Base-by-base conservation (phyloP, 2,797 vertebrate genomes). In the Gallinago solitaria region DNA sequence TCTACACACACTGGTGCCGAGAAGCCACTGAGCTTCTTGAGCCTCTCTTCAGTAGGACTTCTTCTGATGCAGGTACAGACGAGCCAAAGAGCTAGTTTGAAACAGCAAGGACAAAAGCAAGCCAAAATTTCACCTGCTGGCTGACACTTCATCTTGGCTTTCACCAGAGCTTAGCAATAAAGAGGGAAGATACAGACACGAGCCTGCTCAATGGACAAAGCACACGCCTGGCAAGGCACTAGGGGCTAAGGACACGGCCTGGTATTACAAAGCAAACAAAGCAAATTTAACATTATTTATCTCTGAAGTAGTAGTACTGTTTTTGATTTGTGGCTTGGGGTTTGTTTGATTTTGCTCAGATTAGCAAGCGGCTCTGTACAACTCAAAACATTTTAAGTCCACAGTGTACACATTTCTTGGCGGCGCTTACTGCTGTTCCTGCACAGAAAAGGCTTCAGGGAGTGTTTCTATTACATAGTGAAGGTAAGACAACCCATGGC, bases 241-340 rank as follows among this genome's bases (percentile, higher is more conserved):
- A 12, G 75, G 75, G 17, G 68, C 16, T 54, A 73, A 79, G 85
- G 88, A 73, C 43, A 27, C 2, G 68, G 48, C 30, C 39, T 63
- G 43, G 27, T 73, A 76, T 30, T 73, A 47, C 43, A 87, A 85
- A 88, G 18, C 41, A 88, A 95, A 76, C 28, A 87, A 85, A 88
- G 18, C 41, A 88, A 95, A 76, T 25, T 25, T 24, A 69, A 69
- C 4, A 2, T 18, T 18, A 69, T 43, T 67, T 90, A 78, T 69
- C 65, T 94, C 24, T 59, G 47, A 90, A 84, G 74, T 10, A 79
- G 16, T 35, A 50, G 41, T 59, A 12, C 4, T 51, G 37, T 33
- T 37, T 93, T 83, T 68, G 61, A 81, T 47, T 76, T 76, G 87
- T 82, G 70, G 75, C 74, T 92, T 92, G 77, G 37, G 30, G 78